phyloP scores from a whole-genome alignment of 2,113 vertebrate species.

The Rhinogobius similis region DNA sequence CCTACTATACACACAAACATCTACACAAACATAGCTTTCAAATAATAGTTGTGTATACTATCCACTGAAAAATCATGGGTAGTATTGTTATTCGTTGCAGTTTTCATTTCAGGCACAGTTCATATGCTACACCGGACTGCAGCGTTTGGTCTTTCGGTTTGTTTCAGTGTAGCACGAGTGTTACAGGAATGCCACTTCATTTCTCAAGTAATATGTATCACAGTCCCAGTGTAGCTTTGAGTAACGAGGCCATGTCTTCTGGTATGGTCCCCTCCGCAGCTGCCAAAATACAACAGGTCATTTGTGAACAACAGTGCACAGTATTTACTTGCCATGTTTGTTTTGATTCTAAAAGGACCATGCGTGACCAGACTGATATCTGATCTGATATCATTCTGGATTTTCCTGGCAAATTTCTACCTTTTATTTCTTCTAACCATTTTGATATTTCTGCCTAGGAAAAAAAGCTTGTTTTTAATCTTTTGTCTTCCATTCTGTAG shows the following conservation, averaged over 20 bases:
- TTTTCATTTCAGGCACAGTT: slow-evolving; percentile 51
- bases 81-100: not conserved
- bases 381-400: no score
- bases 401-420: no score
- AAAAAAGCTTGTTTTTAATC: no score
- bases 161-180: slow-evolving; percentile 32
- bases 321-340: not conserved
- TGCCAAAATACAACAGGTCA: slow-evolving; percentile 59
- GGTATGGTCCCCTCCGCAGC: slow-evolving; percentile 86
- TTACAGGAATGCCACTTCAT: slow-evolving; percentile 11
- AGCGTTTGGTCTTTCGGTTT: slow-evolving; percentile 42
- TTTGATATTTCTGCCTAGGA: no score
- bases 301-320: not conserved
- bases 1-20: not conserved
- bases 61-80: not conserved
- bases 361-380: no score
- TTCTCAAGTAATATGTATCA: slow-evolving; percentile 65
- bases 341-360: no score
- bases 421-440: no score
- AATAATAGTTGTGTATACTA: not conserved
- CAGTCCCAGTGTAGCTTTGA: slow-evolving; percentile 92
- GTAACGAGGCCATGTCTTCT: slow-evolving; percentile 90
- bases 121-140: slow-evolving; percentile 29
- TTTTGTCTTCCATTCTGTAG: no score
- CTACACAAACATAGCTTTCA: not conserved